Percentiles rank a stretch among this genome's conserved stretches.
Conservation (phyloP, 2,113 vertebrate genomes). For the Pantherophis guttatus region DNA sequence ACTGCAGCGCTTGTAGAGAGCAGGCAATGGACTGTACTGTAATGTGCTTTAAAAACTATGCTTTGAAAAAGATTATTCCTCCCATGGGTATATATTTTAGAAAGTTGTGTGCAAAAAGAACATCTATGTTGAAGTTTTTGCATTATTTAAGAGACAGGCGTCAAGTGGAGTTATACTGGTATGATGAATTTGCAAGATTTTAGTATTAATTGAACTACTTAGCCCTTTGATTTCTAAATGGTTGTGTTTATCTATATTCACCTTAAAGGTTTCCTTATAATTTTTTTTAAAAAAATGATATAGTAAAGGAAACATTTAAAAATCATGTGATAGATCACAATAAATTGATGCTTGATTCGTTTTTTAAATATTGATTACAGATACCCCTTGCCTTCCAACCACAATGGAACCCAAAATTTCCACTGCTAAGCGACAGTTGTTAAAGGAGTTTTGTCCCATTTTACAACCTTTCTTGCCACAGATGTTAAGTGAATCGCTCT, state of each 20-base stretch:
- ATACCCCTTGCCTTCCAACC: too few species aligned
- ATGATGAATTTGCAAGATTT: not conserved
- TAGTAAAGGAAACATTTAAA: not conserved
- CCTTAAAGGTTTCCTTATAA: not conserved
- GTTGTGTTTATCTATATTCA: not conserved
- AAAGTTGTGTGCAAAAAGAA: not conserved
- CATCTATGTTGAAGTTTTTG: not conserved
- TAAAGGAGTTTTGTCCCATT: not conserved
- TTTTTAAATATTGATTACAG: not conserved
- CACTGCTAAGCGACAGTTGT: too few species aligned
- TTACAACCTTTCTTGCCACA: not conserved
- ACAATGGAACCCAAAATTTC: too few species aligned
- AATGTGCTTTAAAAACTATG: not conserved
- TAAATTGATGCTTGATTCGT: not conserved
- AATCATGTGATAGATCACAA: not conserved
- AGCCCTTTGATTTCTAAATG: not conserved
- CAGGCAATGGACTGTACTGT: not conserved
- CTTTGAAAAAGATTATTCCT: not conserved
- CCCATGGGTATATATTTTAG: not conserved
- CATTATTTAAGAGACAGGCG: not conserved
- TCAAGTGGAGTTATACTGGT: not conserved
- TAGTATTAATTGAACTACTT: not conserved
- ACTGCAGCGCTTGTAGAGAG: not conserved
- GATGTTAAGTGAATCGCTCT: too few species aligned
- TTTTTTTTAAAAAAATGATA: not conserved